Evolutionary conservation across 2,888 invertebrate genomes (phyloP).

Genomic region (Balanococcus diminutus): DNA sequence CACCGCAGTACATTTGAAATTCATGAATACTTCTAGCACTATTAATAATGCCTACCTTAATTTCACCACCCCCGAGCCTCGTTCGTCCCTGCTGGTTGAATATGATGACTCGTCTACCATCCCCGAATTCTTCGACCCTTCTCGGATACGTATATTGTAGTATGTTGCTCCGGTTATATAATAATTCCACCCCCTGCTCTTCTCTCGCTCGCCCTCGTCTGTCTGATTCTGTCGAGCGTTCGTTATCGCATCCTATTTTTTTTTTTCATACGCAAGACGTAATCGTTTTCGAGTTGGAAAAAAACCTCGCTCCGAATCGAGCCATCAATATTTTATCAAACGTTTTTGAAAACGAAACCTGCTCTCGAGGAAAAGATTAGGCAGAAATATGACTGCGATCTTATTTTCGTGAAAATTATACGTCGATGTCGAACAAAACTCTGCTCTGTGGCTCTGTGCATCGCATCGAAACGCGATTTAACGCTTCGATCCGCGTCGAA

Average conservation of each 20-base stretch:
- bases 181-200: background rate
- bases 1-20: slow-evolving; percentile 48
- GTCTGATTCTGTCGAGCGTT: background rate
- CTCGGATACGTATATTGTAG: background rate
- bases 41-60: slow-evolving; percentile 55
- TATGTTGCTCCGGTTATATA: background rate
- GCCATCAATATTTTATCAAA: slow-evolving; percentile 35
- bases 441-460: too few species aligned
- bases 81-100: background rate
- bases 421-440: background rate
- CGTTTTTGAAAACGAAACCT: too few species aligned
- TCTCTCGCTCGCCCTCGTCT: background rate
- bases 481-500: background rate
- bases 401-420: background rate
- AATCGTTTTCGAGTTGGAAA: background rate
- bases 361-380: too few species aligned
- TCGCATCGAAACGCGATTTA: background rate
- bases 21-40: slow-evolving; percentile 54
- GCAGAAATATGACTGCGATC: too few species aligned
- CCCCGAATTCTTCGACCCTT: background rate
- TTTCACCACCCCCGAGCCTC: slow-evolving; percentile 8
- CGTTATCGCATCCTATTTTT: background rate
- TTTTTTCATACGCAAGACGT: background rate
- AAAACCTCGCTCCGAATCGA: background rate
- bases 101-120: background rate